These are phyloP conservation scores for Elaphurus davidianus DNA, from an alignment of 2,113 vertebrate genomes.

Conservation along the genomic window DNA sequence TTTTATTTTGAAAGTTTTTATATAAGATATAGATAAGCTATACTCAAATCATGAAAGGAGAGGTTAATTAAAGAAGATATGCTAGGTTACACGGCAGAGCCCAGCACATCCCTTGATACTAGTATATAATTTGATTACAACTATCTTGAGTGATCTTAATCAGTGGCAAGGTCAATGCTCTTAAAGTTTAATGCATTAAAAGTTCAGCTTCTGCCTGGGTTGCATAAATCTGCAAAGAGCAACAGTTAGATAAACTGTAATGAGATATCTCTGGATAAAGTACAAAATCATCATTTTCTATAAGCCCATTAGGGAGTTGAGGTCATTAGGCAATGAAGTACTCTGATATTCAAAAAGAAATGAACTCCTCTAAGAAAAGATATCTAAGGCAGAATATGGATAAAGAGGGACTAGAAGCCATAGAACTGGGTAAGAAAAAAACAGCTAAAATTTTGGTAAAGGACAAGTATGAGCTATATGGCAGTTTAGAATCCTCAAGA, in stretches of 20 bases:
- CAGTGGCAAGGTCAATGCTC: background rate
- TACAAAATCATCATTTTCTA: constrained; percentile 12
- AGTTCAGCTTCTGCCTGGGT: background rate
- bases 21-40: background rate
- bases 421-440: background rate
- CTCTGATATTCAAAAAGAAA: background rate
- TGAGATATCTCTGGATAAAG: background rate
- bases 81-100: background rate
- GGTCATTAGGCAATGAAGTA: background rate
- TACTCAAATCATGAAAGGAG: background rate
- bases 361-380: background rate
- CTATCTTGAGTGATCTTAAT: background rate
- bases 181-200: constrained; percentile 2
- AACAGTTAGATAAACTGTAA: background rate
- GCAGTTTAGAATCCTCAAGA: background rate
- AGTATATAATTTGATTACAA: constrained; percentile 5
- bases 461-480: background rate
- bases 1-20: background rate
- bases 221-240: background rate
- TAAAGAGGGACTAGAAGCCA: background rate
- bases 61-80: constrained; percentile 31
- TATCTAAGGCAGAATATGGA: background rate
- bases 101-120: background rate
- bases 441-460: background rate
- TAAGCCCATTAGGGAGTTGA: background rate